These are phyloP conservation scores for Bombus soroeensis DNA, from an alignment of 1,140 invertebrate genomes.

Conservation along the genomic window DNA sequence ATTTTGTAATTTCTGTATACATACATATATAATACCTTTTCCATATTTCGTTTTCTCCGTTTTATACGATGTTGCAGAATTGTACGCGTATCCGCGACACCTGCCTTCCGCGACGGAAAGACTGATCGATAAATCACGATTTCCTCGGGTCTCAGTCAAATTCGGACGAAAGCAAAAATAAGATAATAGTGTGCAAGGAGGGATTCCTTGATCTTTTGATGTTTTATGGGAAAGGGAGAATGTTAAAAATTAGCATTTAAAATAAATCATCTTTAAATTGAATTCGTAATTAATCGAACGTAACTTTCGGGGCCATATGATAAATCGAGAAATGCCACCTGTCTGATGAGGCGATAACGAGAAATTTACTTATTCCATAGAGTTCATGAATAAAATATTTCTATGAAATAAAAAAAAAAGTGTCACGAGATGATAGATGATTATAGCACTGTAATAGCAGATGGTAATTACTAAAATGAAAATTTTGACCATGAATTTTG, in stretches of 20 bases:
- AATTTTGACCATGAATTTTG: too few species aligned
- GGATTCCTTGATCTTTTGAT: not conserved
- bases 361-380: not conserved
- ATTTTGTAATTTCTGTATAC: too few species aligned
- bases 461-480: too few species aligned
- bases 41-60: not conserved
- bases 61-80: too few species aligned
- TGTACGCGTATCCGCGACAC: not conserved
- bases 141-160: not conserved
- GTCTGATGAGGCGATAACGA: too few species aligned
- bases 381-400: not conserved
- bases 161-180: not conserved
- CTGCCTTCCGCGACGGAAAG: not conserved
- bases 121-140: conserved; percentile 7
- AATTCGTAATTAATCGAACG: not conserved
- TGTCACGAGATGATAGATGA: too few species aligned
- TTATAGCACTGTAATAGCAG: too few species aligned
- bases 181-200: not conserved
- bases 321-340: too few species aligned
- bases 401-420: too few species aligned
- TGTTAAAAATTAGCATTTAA: not conserved
- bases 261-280: not conserved
- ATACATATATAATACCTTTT: not conserved
- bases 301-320: not conserved
- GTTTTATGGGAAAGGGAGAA: not conserved